These are phyloP conservation scores for Lepidothrix coronata DNA, from an alignment of 2,113 vertebrate species.

Conservation along the genomic window DNA sequence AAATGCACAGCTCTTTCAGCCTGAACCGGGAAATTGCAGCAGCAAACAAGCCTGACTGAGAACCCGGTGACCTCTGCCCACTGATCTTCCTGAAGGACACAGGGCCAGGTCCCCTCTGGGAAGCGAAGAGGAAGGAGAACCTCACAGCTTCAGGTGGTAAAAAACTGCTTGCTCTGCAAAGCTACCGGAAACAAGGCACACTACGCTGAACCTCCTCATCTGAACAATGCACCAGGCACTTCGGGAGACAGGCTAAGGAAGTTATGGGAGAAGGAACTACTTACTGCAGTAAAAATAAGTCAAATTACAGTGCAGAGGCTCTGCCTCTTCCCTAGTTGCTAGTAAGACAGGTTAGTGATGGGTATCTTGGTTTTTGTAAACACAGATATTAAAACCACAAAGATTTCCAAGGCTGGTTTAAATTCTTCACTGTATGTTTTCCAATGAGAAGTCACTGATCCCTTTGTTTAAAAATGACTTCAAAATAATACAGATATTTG, in stretches of 20 bases:
- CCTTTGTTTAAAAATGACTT: neutral
- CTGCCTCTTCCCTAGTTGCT: neutral
- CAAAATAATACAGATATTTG: neutral
- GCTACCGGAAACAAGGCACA: neutral
- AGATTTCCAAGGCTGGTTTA: neutral
- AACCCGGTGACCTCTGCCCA: neutral
- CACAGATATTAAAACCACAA: neutral
- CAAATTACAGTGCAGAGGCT: neutral
- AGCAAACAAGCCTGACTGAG: constrained; percentile 3
- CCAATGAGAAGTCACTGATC: fast-evolving
- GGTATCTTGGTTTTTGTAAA: neutral
- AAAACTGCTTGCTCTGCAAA: constrained; percentile 18
- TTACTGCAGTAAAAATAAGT: neutral
- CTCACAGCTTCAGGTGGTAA: neutral
- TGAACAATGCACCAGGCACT: neutral
- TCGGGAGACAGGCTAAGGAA: neutral
- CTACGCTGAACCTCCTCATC: neutral
- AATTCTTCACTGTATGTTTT: neutral
- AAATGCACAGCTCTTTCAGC: neutral
- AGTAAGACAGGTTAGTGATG: neutral
- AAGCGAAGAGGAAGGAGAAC: neutral
- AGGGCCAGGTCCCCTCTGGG: neutral
- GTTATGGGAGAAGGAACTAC: neutral
- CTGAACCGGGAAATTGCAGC: neutral
- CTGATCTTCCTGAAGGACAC: constrained; percentile 2